Conservation (phyloP, 2,113 vertebrate species). For the Saguinus imperator region DNA sequence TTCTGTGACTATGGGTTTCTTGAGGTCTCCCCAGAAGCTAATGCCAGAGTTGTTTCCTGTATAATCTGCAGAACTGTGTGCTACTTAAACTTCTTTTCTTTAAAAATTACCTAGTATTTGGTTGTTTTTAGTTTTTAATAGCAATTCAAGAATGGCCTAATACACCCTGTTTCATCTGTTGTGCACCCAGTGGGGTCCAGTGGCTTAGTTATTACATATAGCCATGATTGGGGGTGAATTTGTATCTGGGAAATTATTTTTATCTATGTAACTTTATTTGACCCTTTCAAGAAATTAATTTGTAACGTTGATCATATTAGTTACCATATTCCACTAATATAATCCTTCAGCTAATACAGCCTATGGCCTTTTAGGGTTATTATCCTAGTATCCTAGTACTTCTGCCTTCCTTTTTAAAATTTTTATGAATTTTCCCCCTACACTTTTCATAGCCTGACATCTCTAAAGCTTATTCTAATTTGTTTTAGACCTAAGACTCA, state of each 20-base stretch:
- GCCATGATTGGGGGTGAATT: background rate
- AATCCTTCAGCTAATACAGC: background rate
- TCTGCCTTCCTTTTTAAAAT: background rate
- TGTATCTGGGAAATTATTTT: background rate
- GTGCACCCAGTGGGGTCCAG: background rate
- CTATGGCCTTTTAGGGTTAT: background rate
- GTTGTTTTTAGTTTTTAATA: too few relatives aligned
- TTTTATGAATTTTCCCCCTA: background rate
- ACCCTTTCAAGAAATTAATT: background rate
- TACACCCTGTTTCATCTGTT: background rate
- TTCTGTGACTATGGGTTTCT: too few relatives aligned
- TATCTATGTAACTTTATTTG: background rate
- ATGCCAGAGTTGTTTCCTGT: too few relatives aligned
- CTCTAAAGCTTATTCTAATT: background rate
- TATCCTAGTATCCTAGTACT: background rate
- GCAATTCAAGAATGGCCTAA: too few relatives aligned
- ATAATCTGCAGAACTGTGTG: too few relatives aligned
- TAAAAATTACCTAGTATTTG: too few relatives aligned
- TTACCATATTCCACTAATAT: background rate
- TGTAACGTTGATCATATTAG: background rate
- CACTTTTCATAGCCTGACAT: background rate
- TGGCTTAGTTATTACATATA: background rate
- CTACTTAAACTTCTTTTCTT: too few relatives aligned
- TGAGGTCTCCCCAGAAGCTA: too few relatives aligned
- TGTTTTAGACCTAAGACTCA: slow-evolving; percentile 7